A percentile compares a stretch with the other conserved stretches of the same genome.
phyloP scores from a whole-genome alignment of 2,888 invertebrate genomes.

The Parasteatoda lunata region DNA sequence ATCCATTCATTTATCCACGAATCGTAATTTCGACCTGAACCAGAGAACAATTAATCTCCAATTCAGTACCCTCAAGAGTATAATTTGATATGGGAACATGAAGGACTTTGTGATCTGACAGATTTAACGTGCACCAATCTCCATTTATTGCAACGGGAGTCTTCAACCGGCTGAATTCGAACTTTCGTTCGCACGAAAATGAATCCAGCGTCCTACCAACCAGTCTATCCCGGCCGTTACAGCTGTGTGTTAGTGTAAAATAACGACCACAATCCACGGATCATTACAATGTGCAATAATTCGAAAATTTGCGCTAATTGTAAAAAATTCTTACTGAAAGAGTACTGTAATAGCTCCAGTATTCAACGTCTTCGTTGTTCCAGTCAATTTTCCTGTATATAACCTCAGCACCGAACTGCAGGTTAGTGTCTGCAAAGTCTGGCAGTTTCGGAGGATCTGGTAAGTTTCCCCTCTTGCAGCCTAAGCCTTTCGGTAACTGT shows the following conservation, averaged over 20 bases:
- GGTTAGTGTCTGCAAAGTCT: background rate
- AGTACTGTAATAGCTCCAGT: slow-evolving; percentile 45
- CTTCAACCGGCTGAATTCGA: background rate
- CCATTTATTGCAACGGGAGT: background rate
- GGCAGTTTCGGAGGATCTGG: slow-evolving; percentile 17
- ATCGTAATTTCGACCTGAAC: no score
- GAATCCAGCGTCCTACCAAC: background rate
- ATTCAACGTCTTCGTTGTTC: slow-evolving; percentile 1
- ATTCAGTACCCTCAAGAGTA: background rate
- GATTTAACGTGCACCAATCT: background rate
- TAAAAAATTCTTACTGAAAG: slow-evolving; percentile 21
- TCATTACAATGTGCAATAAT: no score
- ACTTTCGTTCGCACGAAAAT: background rate
- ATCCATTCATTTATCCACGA: no score
- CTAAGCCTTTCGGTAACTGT: slow-evolving; percentile 32
- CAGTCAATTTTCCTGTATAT: slow-evolving; percentile 24
- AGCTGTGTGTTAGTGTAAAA: no score
- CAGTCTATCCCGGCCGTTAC: no score
- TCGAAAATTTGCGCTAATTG: no score
- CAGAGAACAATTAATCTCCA: no score
- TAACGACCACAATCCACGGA: no score
- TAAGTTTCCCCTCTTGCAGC: slow-evolving; percentile 15
- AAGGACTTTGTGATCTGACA: background rate
- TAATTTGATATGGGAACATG: background rate
- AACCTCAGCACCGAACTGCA: slow-evolving; percentile 35